phyloP scores from a whole-genome alignment of 2,797 vertebrate genomes.

The Rhinatrema bivittatum region DNA sequence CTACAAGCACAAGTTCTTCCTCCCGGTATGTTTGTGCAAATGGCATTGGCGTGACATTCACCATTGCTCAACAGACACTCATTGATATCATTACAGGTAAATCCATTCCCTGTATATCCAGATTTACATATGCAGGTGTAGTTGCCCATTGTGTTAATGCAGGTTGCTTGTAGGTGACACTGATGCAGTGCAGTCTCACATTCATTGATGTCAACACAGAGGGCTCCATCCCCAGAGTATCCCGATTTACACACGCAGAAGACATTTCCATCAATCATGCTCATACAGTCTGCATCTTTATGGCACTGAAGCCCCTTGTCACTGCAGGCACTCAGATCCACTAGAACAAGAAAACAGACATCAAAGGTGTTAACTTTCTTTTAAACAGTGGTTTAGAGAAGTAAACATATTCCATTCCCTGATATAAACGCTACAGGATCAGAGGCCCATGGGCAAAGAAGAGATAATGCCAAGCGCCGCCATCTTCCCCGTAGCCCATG shows the following conservation, averaged over 20 bases:
- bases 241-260: constrained; percentile 56
- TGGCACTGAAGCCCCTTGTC: constrained; percentile 48
- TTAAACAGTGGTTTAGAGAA: too few species aligned
- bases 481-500: too few species aligned
- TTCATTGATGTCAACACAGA: constrained; percentile 63
- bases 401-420: too few species aligned
- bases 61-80: constrained; percentile 63
- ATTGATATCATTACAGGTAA: constrained; percentile 57
- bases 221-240: constrained; percentile 53
- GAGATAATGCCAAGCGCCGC: too few species aligned
- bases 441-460: too few species aligned
- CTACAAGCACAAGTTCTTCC: constrained; percentile 54
- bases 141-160: constrained; percentile 60
- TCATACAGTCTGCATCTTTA: constrained; percentile 52
- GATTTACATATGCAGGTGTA: constrained; percentile 54
- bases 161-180: constrained; percentile 52
- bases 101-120: constrained; percentile 63
- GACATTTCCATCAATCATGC: constrained; percentile 28
- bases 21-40: constrained; percentile 60
- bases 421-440: too few species aligned
- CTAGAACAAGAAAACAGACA: neutral
- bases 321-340: constrained; percentile 32
- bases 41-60: constrained; percentile 52
- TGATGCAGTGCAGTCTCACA: constrained; percentile 46
- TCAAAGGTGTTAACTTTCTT: too few species aligned